Conservation (phyloP, 2,888 invertebrate species). For the Sphinx pinastri region DNA sequence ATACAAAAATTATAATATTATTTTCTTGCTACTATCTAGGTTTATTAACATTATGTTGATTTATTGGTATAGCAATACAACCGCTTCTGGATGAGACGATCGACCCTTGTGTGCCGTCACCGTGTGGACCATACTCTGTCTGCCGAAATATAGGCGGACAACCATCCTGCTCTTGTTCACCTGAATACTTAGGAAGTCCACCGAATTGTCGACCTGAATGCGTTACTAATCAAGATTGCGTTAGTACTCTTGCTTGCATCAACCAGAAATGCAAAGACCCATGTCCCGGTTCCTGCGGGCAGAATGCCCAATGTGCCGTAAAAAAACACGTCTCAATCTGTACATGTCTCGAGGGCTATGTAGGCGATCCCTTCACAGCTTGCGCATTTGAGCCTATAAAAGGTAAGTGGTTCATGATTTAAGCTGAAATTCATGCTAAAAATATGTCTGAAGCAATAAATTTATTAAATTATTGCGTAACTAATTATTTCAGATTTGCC, state of each 20-base stretch:
- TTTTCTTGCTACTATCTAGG: not conserved
- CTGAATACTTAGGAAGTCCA: conserved; percentile 85
- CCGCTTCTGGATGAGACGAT: conserved; percentile 66
- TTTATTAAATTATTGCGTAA: not conserved
- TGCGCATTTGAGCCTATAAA: conserved; percentile 64
- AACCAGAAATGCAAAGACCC: conserved; percentile 87
- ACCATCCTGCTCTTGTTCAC: conserved; percentile 85
- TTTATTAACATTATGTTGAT: not conserved
- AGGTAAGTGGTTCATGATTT: conserved; percentile 51
- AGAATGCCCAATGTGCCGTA: conserved; percentile 82
- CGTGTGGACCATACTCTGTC: conserved; percentile 86
- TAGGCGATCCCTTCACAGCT: conserved; percentile 85
- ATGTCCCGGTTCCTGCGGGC: conserved; percentile 88
- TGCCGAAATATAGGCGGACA: conserved; percentile 83
- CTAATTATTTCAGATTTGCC: conserved; percentile 38
- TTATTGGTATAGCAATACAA: conserved; percentile 55
- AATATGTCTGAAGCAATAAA: conserved; percentile 5
- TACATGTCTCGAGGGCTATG: conserved; percentile 82
- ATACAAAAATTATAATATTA: conserved; percentile 18
- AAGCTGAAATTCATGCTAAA: conserved; percentile 8
- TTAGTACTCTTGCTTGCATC: conserved; percentile 86
- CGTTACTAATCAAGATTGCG: conserved; percentile 86
- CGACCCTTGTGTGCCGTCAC: conserved; percentile 87
- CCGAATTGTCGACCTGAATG: conserved; percentile 88
- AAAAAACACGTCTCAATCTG: conserved; percentile 86